Evolutionary conservation across 2,797 vertebrate species (phyloP).

Genomic region (Otolemur crassicaudatus): DNA sequence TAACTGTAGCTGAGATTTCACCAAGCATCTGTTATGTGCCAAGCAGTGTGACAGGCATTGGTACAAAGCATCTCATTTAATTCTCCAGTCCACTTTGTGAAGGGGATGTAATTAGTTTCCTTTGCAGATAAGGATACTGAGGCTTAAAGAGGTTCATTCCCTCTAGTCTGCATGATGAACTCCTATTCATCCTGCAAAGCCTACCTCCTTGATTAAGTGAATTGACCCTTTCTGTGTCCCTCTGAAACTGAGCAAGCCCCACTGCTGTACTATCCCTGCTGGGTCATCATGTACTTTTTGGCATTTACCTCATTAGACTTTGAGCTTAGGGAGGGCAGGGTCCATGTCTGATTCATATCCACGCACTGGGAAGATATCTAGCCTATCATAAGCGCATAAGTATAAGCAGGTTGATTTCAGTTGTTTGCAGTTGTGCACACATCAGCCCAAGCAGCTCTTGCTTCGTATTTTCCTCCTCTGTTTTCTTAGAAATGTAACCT

Average conservation of each 20-base stretch:
- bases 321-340: not conserved
- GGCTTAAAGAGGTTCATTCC: not conserved
- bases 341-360: not conserved
- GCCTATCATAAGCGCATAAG: fast-evolving
- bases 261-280: not conserved
- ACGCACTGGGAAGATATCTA: not conserved
- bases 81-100: not conserved
- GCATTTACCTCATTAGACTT: not conserved
- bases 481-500: conserved; percentile 36
- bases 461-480: not conserved
- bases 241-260: not conserved
- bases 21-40: fast-evolving
- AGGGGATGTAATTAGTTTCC: not conserved
- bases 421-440: not conserved
- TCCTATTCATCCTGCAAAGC: conserved; percentile 48
- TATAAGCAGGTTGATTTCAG: not conserved
- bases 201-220: not conserved
- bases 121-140: not conserved
- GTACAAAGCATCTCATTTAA: not conserved
- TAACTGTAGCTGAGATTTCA: fast-evolving
- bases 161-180: not conserved
- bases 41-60: not conserved
- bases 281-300: not conserved
- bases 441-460: not conserved
- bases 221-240: not conserved